These are phyloP conservation scores for Brachirus orientalis DNA, from an alignment of 2,113 vertebrate genomes.

Conservation along the genomic window DNA sequence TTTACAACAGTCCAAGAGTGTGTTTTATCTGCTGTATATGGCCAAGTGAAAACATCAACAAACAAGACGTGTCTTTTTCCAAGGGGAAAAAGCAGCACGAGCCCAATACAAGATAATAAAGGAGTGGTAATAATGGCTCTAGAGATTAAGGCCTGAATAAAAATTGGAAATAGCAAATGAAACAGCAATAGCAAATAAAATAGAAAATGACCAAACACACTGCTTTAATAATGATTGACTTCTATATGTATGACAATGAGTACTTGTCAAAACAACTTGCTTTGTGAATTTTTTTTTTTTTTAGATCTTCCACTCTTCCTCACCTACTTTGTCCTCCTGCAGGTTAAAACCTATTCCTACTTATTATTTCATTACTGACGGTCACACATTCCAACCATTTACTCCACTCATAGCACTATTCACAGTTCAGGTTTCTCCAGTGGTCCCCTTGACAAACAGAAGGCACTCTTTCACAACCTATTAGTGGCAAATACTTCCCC, in stretches of 20 bases:
- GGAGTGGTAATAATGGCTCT: no score
- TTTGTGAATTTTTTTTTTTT: no score
- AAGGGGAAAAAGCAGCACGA: neutral
- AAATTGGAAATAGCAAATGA: neutral
- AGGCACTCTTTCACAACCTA: constrained; percentile 65
- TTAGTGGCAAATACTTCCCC: constrained; percentile 61
- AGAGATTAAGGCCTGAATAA: no score
- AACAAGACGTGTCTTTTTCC: neutral
- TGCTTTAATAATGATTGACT: neutral
- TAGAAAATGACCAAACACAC: no score
- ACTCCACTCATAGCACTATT: constrained; percentile 1
- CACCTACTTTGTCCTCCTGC: constrained; percentile 3
- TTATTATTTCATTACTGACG: constrained; percentile 28
- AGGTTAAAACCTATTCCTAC: constrained; percentile 6
- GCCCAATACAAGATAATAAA: no score
- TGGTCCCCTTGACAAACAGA: constrained; percentile 65
- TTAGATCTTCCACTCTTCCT: constrained; percentile 11
- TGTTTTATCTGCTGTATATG: neutral
- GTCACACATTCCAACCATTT: constrained; percentile 26
- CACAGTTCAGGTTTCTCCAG: constrained; percentile 65
- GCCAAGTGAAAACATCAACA: neutral
- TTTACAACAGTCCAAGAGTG: no score
- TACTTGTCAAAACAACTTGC: neutral
- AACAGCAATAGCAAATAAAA: no score
- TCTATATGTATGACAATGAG: constrained; percentile 17